Evolutionary conservation across 2,113 vertebrate species (phyloP), one percentile per base, ranked within the genome.

Genomic region (Protobothrops flavoviridis): DNA sequence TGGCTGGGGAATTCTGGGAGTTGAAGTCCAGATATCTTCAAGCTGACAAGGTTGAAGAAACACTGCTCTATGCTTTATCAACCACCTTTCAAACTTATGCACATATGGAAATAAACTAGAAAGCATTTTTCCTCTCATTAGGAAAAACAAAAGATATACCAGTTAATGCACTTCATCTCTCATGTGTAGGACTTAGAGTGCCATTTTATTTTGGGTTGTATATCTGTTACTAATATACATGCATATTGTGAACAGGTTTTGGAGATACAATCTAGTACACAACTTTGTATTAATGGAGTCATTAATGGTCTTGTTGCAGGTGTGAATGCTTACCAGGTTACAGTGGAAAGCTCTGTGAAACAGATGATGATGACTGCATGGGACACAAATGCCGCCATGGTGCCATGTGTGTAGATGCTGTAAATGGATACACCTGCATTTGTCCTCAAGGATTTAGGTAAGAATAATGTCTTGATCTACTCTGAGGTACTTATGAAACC

Each of bases 391-490:
- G 99, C 96, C 99, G 98, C 89, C 99, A 99, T 2, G 98, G 99
- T 57, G 99, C 98, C 0, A 97, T 98, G 97, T 99, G 99, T 61
- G 97, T 99, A 93, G 99, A 99, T 0, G 98, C 98, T 0, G 96
- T 99, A 97, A 99, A 99, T 15, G 98, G 99, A 90, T 99, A 99
- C 97, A 99, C 98, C 1, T 99, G 99, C 93, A 81, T 98, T 96
- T 99, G 99, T 87, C 98, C 98, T 87, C 98, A 99, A 96, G 99
- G 99, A 48, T 99, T 99, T 98, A 99, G 99, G 99, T 99, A 98
- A 61, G 95, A n/a, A n/a, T 93, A 17, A 4, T 1, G 23, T 1
- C 53, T 8, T 90, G 52, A 26, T 24, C 81, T 48, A 39, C 33
- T 86, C 39, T 23, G 29, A 9, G 11, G 7, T 53, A 88, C 17